phyloP scores from a whole-genome alignment of 2,797 vertebrate genomes.

The Arrhamphus sclerolepis region DNA sequence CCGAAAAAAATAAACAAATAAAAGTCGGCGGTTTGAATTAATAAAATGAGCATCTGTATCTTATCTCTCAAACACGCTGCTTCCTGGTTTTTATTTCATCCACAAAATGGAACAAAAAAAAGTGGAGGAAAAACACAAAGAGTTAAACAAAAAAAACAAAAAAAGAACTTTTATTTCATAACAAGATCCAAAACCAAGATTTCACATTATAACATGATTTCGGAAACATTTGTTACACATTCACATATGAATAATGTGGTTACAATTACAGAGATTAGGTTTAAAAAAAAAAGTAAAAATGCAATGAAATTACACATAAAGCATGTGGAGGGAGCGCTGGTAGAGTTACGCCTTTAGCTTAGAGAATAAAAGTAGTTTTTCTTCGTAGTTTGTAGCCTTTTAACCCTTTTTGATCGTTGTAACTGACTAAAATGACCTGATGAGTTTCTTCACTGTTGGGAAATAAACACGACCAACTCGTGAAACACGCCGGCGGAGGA shows the following conservation, averaged over 20 bases:
- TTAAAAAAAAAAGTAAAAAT: neutral
- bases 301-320: neutral
- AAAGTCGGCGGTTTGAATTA: constrained; percentile 70
- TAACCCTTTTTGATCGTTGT: no score
- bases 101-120: neutral
- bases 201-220: constrained; percentile 51
- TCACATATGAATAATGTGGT: constrained; percentile 7
- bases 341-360: no score
- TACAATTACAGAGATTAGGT: neutral
- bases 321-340: neutral
- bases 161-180: constrained; percentile 49
- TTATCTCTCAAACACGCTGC: constrained; percentile 18
- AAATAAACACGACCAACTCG: no score
- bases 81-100: neutral
- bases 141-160: constrained; percentile 14
- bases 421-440: no score
- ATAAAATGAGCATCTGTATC: constrained; percentile 58
- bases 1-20: constrained; percentile 46
- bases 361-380: no score
- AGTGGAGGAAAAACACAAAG: neutral
- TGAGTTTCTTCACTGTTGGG: no score
- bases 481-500: no score
- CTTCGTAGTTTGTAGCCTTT: no score
- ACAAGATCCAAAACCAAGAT: constrained; percentile 17
- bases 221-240: constrained; percentile 31